Evolutionary conservation across 2,888 invertebrate genomes (phyloP).

Genomic region (Loripinus fragilis): DNA sequence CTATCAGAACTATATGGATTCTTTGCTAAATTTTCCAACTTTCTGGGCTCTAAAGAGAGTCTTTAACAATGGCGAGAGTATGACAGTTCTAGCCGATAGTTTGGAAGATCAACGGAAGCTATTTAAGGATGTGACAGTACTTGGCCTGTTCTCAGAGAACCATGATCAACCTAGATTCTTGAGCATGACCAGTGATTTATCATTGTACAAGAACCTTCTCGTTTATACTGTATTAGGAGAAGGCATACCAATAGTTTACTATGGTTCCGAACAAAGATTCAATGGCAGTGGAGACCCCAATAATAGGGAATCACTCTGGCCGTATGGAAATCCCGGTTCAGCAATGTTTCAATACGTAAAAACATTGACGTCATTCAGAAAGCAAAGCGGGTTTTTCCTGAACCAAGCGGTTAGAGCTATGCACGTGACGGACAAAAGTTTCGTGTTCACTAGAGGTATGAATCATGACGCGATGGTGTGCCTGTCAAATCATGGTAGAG

Average conservation of each 20-base stretch:
- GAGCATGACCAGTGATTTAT: conserved; percentile 40
- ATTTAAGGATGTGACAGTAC: conserved; percentile 59
- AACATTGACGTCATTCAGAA: not conserved
- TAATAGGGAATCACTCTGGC: conserved; percentile 66
- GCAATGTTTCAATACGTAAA: not conserved
- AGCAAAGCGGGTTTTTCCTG: not conserved
- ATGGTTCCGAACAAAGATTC: conserved; percentile 66
- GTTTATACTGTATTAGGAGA: conserved; percentile 57
- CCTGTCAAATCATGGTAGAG: not conserved
- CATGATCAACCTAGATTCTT: conserved; percentile 69
- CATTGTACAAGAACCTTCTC: conserved; percentile 60
- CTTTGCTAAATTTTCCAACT: conserved; percentile 63
- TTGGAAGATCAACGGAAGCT: conserved; percentile 33
- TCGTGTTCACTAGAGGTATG: not conserved
- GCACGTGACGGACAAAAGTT: not conserved
- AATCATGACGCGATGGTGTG: not conserved
- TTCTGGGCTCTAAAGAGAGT: conserved; percentile 50
- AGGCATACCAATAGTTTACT: conserved; percentile 69
- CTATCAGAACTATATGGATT: conserved; percentile 62
- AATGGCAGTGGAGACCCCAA: conserved; percentile 62
- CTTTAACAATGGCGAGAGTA: conserved; percentile 50
- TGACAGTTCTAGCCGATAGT: conserved; percentile 33
- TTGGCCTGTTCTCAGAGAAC: conserved; percentile 66
- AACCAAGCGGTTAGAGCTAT: not conserved
- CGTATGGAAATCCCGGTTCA: conserved; percentile 10